A percentile compares a stretch with the other conserved stretches of the same genome.
Conservation (phyloP, 2,113 vertebrate genomes). For the Bufo bufo region DNA sequence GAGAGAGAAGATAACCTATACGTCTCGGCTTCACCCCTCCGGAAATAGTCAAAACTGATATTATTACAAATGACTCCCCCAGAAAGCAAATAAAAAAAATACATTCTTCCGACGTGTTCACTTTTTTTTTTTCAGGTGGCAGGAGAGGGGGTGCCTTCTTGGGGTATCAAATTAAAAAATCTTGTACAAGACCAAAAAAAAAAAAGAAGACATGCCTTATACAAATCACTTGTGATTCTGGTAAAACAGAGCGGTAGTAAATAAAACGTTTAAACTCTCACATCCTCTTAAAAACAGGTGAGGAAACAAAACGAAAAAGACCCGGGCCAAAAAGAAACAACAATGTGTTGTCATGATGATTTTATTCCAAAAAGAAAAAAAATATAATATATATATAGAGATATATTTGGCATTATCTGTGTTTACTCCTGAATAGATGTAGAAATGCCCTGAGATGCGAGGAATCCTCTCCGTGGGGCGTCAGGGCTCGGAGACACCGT, state of each 20-base stretch:
- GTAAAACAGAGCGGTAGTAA: conserved; percentile 63
- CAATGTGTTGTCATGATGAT: conserved; percentile 80
- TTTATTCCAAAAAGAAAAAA: conserved; percentile 66
- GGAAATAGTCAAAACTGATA: not conserved
- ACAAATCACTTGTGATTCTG: conserved; percentile 67
- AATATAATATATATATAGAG: conserved; percentile 61
- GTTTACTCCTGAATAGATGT: conserved; percentile 87
- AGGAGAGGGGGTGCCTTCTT: conserved; percentile 14
- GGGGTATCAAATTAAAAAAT: conserved; percentile 62
- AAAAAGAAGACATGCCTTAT: conserved; percentile 59
- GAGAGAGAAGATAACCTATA: conserved; percentile 20
- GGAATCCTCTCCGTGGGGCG: conserved; percentile 76
- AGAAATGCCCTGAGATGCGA: conserved; percentile 90
- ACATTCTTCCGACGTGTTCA: conserved; percentile 67
- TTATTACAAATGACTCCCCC: conserved; percentile 3
- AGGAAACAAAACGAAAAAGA: not conserved
- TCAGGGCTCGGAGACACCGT: conserved; percentile 73
- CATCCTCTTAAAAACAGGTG: not conserved
- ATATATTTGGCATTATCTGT: conserved; percentile 81
- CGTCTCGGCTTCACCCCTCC: not conserved
- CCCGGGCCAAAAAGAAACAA: conserved; percentile 62
- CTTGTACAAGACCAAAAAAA: conserved; percentile 62
- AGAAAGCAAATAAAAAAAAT: conserved; percentile 38
- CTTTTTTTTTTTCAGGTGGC: not conserved
- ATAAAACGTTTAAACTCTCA: conserved; percentile 70